phyloP scores from a whole-genome alignment of 1,140 invertebrate genomes.

The Delia radicum region DNA sequence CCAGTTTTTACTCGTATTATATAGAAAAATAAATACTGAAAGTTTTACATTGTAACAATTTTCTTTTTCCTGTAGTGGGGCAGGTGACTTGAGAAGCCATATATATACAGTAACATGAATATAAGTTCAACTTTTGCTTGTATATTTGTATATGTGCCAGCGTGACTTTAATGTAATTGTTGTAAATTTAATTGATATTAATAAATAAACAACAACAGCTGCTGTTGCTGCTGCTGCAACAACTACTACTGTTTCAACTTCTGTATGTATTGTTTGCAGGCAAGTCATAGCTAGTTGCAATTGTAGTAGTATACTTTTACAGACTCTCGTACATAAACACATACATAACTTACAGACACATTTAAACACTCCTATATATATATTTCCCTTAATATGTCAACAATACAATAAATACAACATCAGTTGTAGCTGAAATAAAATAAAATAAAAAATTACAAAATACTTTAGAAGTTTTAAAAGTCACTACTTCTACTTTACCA shows the following conservation, averaged over 20 bases:
- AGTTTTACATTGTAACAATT: no score
- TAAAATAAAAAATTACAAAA: neutral
- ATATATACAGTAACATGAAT: no score
- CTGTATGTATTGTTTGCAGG: neutral
- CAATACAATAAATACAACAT: neutral
- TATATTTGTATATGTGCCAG: neutral
- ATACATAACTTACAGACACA: neutral
- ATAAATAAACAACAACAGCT: constrained; percentile 1
- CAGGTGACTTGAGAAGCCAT: neutral
- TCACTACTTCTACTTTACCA: neutral
- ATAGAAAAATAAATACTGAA: no score
- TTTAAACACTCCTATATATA: neutral
- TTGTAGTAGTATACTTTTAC: neutral
- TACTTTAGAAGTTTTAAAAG: neutral
- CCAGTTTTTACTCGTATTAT: no score
- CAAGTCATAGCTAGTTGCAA: neutral
- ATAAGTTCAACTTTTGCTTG: neutral
- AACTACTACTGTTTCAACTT: neutral
- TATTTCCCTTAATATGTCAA: neutral
- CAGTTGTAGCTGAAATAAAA: neutral
- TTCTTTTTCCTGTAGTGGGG: no score
- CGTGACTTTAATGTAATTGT: neutral
- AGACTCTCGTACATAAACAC: neutral
- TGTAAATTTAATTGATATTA: constrained; percentile 5
- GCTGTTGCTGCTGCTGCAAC: neutral